phyloP scores from a whole-genome alignment of 92 coral and sea anemone species.

The Meandrina meandrites region DNA sequence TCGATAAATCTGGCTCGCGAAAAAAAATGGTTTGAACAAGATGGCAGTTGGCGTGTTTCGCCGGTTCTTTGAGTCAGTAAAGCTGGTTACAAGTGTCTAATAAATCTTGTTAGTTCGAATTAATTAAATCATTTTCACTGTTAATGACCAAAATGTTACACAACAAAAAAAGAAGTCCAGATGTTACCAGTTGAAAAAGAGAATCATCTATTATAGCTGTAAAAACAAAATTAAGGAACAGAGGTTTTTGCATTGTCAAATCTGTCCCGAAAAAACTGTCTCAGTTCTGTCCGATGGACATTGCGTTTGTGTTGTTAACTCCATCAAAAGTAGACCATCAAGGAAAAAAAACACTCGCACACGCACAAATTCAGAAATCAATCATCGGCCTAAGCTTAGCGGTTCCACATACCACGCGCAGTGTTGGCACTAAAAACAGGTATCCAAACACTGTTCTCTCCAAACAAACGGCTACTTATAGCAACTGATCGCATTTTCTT shows the following conservation, averaged over 20 bases:
- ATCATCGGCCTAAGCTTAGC: conserved; percentile 8
- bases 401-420: conserved; percentile 3
- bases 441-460: conserved; percentile 15
- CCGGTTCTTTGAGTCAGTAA: background rate
- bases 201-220: background rate
- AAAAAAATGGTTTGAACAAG: background rate
- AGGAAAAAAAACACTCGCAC: background rate
- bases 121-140: background rate
- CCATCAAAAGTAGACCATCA: background rate
- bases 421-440: conserved; percentile 4
- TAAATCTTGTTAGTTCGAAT: conserved; percentile 9
- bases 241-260: background rate
- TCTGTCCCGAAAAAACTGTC: background rate
- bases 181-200: background rate
- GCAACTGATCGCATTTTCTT: conserved; percentile 26
- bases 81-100: background rate
- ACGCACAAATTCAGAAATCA: conserved; percentile 3
- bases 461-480: conserved; percentile 4
- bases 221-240: background rate
- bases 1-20: background rate
- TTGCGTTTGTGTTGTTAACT: background rate
- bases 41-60: background rate
- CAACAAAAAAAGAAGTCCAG: background rate
- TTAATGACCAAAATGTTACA: background rate
- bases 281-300: background rate